phyloP scores from a whole-genome alignment of 2,888 invertebrate genomes.

The Eulithis testata region DNA sequence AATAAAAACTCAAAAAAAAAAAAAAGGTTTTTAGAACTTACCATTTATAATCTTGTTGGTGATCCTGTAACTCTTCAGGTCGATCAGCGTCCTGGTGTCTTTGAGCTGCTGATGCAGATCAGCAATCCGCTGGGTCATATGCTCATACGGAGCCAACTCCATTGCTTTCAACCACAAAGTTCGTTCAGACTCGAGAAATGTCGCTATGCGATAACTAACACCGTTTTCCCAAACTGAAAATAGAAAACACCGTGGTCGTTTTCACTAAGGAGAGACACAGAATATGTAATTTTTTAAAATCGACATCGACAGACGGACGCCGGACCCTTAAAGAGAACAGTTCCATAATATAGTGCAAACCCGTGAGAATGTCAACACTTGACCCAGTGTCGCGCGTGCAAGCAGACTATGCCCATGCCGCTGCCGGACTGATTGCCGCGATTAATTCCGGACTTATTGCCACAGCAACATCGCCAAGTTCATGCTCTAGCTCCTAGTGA shows the following conservation, averaged over 20 bases:
- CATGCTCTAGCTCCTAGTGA: too few relatives aligned
- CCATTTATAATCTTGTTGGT: constrained; percentile 89
- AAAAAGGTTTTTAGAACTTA: constrained; percentile 53
- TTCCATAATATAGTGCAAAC: too few relatives aligned
- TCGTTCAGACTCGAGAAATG: constrained; percentile 91
- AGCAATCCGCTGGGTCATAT: constrained; percentile 89
- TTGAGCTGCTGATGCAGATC: constrained; percentile 87
- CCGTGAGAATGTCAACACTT: too few relatives aligned
- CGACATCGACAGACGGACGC: too few relatives aligned
- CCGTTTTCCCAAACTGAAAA: constrained; percentile 92
- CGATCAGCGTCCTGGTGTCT: constrained; percentile 86
- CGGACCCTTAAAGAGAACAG: too few relatives aligned
- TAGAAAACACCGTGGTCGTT: neutral
- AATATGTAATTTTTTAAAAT: too few relatives aligned
- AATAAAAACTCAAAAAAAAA: too few relatives aligned
- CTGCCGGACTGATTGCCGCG: too few relatives aligned
- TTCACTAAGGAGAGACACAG: neutral
- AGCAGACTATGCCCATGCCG: too few relatives aligned
- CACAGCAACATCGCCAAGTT: too few relatives aligned
- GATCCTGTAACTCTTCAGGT: constrained; percentile 88
- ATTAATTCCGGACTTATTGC: too few relatives aligned
- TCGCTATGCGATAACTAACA: constrained; percentile 91
- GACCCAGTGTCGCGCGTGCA: too few relatives aligned
- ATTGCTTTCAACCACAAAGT: constrained; percentile 94
- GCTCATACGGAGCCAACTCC: constrained; percentile 92